Base-by-base conservation (phyloP, 23 tunicate species). In the Halocynthia aurantium region DNA sequence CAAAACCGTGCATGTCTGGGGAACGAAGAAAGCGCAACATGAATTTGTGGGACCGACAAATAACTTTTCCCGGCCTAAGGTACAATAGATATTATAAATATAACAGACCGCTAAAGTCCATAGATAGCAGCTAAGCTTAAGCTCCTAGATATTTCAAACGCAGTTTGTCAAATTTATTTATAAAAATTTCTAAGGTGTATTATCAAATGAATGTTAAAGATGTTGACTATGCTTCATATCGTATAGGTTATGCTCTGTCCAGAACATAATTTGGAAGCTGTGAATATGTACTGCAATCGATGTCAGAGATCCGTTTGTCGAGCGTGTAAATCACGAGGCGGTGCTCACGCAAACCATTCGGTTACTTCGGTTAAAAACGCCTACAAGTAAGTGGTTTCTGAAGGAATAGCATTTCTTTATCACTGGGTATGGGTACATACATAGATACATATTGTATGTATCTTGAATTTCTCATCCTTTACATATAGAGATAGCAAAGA, bases 1-100 rank as follows among this genome's bases (percentile, higher is more conserved):
- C 85, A 89, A 89, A 62, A 49, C 70, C 7, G 88, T 89, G 7
- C 96, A 89, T 53, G 57, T 89, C 20, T 89, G 96, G 96, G 88
- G 88, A 61, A 89, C 96, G 22, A 84, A 84, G 65, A 89, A 84
- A 72, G 96, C 96, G 6, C 79, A 69, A 7, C 96, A 89, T 74
- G 84, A 62, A 31, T 84, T 72, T 53, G 68, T 81, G 6, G 96
- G 96, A 12, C 96, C 96, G 63, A 84, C 85, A 18, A 84, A 80
- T 70, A 89, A 89, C 79, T 81, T 89, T 64, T 71, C 80, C 52
- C 55, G 86, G 76, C 96, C 96, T 2, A 89, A 84, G 85, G 96
- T 89, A 51, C 10, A 13, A 31, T 4, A 0, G 44, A 31, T 31
- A 31, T 31, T 31, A 31, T 2, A 1, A 31, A 1, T 31, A 31